Evolutionary conservation across 2,113 vertebrate genomes (phyloP).

Genomic region (Boleophthalmus pectinirostris): DNA sequence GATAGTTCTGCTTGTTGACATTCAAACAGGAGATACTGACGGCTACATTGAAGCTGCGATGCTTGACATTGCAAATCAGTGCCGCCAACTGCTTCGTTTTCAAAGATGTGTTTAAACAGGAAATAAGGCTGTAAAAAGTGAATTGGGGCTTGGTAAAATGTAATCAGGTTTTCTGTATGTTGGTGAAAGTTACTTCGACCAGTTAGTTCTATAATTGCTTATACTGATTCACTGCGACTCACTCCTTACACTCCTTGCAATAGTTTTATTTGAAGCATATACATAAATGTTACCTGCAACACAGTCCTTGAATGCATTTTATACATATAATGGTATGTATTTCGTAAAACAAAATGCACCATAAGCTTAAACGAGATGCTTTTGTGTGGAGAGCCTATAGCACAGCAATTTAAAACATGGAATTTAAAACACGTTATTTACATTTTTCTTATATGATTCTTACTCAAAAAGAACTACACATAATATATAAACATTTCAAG

Average conservation of each 20-base stretch:
- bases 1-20: conserved; percentile 18
- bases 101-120: conserved; percentile 50
- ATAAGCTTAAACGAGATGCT: background rate
- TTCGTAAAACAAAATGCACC: background rate
- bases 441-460: too few species aligned
- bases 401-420: background rate
- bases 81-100: conserved; percentile 37
- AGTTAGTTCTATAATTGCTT: background rate
- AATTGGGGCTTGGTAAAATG: background rate
- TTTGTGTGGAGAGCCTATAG: background rate
- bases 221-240: background rate
- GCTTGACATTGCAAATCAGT: conserved; percentile 53
- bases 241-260: background rate
- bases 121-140: conserved; percentile 40
- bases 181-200: background rate
- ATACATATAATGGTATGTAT: background rate
- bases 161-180: background rate
- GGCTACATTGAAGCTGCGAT: conserved; percentile 26
- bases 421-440: too few species aligned
- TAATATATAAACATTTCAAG: too few species aligned
- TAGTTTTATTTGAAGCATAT: background rate
- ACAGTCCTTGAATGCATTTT: background rate
- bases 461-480: too few species aligned
- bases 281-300: background rate
- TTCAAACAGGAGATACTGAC: conserved; percentile 33